Evolutionary conservation across 30 jellyfish, hydroid and myxozoan genomes (phyloP).

Genomic region (Morbakka virulenta): DNA sequence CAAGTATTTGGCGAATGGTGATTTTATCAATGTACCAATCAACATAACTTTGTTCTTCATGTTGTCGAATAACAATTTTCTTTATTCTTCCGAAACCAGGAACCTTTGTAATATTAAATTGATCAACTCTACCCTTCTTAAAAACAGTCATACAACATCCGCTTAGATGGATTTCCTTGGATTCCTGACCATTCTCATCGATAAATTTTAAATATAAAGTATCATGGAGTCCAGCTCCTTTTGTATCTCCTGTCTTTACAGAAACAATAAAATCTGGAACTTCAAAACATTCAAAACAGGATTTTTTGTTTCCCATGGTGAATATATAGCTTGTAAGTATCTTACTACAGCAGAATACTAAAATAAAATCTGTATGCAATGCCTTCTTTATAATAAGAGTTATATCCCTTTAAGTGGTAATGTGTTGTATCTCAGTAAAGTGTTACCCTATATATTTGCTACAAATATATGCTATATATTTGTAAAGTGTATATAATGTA

Average conservation of each 20-base stretch:
- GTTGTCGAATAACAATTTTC: constrained; percentile 64
- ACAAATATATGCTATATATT: too few relatives aligned
- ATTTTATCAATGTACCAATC: constrained; percentile 90
- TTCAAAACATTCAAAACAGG: constrained; percentile 89
- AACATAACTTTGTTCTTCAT: constrained; percentile 89
- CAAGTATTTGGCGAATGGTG: constrained; percentile 60
- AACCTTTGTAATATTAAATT: constrained; percentile 65
- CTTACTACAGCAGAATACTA: background rate
- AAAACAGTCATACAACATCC: constrained; percentile 98
- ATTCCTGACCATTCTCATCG: constrained; percentile 67
- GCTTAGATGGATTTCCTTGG: constrained; percentile 73
- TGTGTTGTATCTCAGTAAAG: too few relatives aligned
- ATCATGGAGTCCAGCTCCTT: constrained; percentile 98
- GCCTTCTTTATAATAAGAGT: too few relatives aligned
- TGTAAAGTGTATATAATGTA: too few relatives aligned
- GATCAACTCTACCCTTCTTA: constrained; percentile 84
- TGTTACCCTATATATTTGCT: too few relatives aligned
- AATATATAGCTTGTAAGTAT: background rate
- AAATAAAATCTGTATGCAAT: too few relatives aligned
- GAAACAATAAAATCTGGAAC: constrained; percentile 84
- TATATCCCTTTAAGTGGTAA: too few relatives aligned
- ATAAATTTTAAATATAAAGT: constrained; percentile 64
- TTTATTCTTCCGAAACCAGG: constrained; percentile 73
- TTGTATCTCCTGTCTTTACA: constrained; percentile 93
- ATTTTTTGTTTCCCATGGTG: constrained; percentile 79